Conservation (phyloP, 2,888 invertebrate species). For the Eilema depressum region DNA sequence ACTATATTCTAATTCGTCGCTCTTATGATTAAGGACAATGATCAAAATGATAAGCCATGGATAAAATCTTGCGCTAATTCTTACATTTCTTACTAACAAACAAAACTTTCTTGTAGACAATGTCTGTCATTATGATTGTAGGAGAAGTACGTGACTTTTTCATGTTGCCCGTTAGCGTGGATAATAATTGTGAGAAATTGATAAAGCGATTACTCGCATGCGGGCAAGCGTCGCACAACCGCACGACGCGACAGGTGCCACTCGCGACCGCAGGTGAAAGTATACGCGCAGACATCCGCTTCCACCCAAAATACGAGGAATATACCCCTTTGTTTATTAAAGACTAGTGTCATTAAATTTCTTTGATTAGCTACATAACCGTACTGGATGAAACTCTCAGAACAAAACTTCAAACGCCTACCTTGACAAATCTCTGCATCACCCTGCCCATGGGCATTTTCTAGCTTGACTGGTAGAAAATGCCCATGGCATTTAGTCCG, state of each 20-base stretch:
- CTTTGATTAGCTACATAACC: background rate
- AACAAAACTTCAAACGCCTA: no score
- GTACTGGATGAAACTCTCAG: no score
- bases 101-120: conserved; percentile 13
- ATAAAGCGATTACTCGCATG: conserved; percentile 47
- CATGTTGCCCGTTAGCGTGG: conserved; percentile 38
- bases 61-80: conserved; percentile 3
- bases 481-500: no score
- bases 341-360: background rate
- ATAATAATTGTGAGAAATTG: conserved; percentile 53
- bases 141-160: conserved; percentile 22
- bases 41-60: background rate
- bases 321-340: conserved; percentile 5
- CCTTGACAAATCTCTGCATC: no score
- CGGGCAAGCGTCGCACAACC: conserved; percentile 57
- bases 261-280: conserved; percentile 73
- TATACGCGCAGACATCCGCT: conserved; percentile 75
- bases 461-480: no score
- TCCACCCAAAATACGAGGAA: conserved; percentile 57
- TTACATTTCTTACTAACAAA: conserved; percentile 6
- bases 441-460: no score
- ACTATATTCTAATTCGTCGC: background rate
- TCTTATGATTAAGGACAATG: conserved; percentile 15
- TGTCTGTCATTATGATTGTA: conserved; percentile 6
- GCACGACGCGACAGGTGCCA: conserved; percentile 61